phyloP scores from a whole-genome alignment of 2,797 vertebrate species.

The Melanitta fusca region DNA sequence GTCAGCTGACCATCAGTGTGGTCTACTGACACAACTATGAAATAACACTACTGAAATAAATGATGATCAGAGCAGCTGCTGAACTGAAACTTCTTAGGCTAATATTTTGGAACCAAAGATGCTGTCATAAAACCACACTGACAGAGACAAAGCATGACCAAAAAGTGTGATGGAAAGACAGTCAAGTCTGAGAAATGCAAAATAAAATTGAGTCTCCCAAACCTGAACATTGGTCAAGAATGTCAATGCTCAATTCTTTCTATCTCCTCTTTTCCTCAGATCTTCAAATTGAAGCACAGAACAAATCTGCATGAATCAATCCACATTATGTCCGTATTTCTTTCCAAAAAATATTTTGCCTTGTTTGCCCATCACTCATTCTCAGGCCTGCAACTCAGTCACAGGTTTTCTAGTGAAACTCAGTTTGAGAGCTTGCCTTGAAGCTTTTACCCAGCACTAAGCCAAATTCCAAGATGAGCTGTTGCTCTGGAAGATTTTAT shows the following conservation, averaged over 20 bases:
- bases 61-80: neutral
- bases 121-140: neutral
- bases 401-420: neutral
- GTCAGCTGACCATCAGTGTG: neutral
- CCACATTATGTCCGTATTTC: neutral
- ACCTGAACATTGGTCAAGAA: neutral
- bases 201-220: neutral
- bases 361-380: neutral
- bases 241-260: neutral
- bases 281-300: neutral
- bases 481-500: neutral
- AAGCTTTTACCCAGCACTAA: neutral
- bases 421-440: neutral
- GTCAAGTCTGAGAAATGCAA: neutral
- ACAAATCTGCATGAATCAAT: neutral
- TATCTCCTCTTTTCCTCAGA: neutral
- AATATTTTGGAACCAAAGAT: neutral
- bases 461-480: neutral
- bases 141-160: neutral
- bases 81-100: neutral
- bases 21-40: neutral
- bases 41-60: neutral
- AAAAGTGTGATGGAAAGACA: neutral
- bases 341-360: neutral
- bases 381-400: neutral